Conservation (phyloP, 2,113 vertebrate genomes). For the Egretta garzetta region DNA sequence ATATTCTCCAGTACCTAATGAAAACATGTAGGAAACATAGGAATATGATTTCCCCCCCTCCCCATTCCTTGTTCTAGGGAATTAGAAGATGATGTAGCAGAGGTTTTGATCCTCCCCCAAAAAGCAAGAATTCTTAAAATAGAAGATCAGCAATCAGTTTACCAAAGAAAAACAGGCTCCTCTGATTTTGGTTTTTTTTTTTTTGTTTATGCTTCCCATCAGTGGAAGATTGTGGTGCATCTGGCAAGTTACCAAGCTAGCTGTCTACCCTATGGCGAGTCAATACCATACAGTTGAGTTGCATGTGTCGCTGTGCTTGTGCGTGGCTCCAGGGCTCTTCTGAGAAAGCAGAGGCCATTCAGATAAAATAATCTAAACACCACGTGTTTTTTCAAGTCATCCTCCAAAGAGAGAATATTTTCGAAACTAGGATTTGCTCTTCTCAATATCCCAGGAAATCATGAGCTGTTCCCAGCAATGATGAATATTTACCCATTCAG, state of each 20-base stretch:
- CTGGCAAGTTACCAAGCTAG: neutral
- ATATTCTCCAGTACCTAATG: constrained; percentile 17
- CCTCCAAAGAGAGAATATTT: neutral
- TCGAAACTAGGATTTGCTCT: neutral
- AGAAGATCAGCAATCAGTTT: constrained; percentile 5
- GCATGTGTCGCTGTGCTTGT: neutral
- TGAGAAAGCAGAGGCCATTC: neutral
- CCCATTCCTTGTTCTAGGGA: neutral
- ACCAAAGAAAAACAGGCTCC: neutral
- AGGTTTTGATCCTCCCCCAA: neutral
- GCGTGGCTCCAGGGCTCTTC: neutral
- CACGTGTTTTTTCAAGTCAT: neutral
- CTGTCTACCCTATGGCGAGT: neutral
- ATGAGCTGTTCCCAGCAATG: neutral
- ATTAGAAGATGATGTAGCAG: constrained; percentile 40
- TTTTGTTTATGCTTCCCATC: constrained; percentile 38
- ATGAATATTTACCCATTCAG: neutral
- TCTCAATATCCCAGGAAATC: neutral
- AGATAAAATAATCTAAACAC: constrained; percentile 10
- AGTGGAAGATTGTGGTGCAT: constrained; percentile 15
- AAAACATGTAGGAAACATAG: constrained; percentile 40
- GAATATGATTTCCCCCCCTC: neutral
- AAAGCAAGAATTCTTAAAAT: constrained; percentile 48
- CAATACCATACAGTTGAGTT: neutral
- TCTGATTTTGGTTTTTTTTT: neutral